Conservation (phyloP, 2,113 vertebrate species). For the Otis tarda region DNA sequence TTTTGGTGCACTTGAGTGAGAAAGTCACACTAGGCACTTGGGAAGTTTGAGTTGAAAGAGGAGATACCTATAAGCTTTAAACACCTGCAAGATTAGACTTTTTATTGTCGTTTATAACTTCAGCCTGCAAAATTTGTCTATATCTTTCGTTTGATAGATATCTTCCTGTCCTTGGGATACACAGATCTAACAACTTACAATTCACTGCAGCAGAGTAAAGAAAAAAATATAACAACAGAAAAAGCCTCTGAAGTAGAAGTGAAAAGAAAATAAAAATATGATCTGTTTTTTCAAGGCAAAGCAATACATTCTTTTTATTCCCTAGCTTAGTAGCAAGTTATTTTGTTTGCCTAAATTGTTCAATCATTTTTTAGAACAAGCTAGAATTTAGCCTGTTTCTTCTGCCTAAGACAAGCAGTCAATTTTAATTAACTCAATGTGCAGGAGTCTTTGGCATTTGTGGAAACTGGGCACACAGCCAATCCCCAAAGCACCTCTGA, state of each 20-base stretch:
- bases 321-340: constrained; percentile 38
- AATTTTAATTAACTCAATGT: constrained; percentile 83
- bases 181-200: constrained; percentile 30
- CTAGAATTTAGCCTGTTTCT: constrained; percentile 62
- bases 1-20: neutral
- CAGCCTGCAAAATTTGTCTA: constrained; percentile 11
- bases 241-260: neutral
- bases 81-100: neutral
- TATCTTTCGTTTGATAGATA: neutral
- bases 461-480: constrained; percentile 74
- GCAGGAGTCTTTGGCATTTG: constrained; percentile 70
- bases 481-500: constrained; percentile 68
- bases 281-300: constrained; percentile 10
- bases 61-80: neutral
- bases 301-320: constrained; percentile 60
- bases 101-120: constrained; percentile 8
- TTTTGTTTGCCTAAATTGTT: constrained; percentile 69
- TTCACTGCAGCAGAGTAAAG: neutral
- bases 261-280: constrained; percentile 51
- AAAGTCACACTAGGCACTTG: neutral
- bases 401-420: constrained; percentile 77
- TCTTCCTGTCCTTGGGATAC: neutral
- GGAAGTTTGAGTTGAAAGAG: neutral
- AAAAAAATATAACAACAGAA: neutral
- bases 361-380: constrained; percentile 63